phyloP scores from a whole-genome alignment of 2,888 invertebrate species.

The Acanthosoma haemorrhoidale region DNA sequence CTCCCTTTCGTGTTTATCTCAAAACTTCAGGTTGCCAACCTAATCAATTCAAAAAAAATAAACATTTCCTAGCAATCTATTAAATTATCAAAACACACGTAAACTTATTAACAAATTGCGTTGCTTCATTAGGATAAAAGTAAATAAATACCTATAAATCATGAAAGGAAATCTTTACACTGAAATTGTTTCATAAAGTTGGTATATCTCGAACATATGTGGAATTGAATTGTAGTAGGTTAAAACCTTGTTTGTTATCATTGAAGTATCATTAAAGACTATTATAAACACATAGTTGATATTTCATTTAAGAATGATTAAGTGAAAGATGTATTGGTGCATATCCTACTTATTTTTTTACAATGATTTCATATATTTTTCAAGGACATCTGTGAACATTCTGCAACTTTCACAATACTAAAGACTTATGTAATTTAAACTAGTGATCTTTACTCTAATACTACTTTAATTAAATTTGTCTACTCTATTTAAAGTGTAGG shows the following conservation, averaged over 20 bases:
- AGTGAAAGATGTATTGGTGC: neutral
- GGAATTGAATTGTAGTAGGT: conserved; percentile 19
- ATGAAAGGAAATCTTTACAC: neutral
- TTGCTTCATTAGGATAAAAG: neutral
- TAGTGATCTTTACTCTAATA: neutral
- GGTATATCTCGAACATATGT: neutral
- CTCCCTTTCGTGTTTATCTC: conserved; percentile 25
- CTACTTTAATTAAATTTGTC: neutral
- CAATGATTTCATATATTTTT: conserved; percentile 14
- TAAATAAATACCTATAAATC: neutral
- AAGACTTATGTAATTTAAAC: conserved; percentile 17
- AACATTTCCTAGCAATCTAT: conserved; percentile 3
- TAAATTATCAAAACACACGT: neutral
- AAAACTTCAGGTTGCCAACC: conserved; percentile 26
- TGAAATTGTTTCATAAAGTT: neutral
- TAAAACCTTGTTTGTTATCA: conserved; percentile 19
- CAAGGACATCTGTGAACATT: conserved; percentile 19
- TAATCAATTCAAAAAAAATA: conserved; percentile 2
- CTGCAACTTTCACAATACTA: conserved; percentile 1
- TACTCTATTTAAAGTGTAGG: neutral
- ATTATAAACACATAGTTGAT: neutral
- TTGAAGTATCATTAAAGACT: neutral
- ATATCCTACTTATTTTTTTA: neutral
- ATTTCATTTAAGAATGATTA: neutral
- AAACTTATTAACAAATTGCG: neutral